These are phyloP conservation scores for Melolontha melolontha DNA, from an alignment of 2,888 invertebrate genomes.

Conservation along the genomic window DNA sequence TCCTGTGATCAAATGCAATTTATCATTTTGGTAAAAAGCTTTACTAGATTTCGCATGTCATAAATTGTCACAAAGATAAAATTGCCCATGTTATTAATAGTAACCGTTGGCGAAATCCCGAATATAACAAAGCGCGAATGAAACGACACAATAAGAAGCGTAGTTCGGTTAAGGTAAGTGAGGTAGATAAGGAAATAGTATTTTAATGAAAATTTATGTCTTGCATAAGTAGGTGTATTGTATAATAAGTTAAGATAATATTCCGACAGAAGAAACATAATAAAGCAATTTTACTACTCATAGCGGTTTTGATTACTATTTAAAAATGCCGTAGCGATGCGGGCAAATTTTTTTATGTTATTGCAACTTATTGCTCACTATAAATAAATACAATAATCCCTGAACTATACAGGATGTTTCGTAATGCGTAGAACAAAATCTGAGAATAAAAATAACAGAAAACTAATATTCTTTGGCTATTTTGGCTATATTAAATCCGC, in stretches of 20 bases:
- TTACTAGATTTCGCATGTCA: conserved; percentile 27
- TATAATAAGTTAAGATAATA: conserved; percentile 22
- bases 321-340: too few relatives aligned
- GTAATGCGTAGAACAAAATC: too few relatives aligned
- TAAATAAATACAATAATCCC: too few relatives aligned
- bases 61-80: conserved; percentile 32
- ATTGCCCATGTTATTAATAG: conserved; percentile 12
- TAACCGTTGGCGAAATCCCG: conserved; percentile 20
- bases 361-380: too few relatives aligned
- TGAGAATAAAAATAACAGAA: too few relatives aligned
- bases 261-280: conserved; percentile 2
- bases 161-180: conserved; percentile 18
- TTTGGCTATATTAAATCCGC: too few relatives aligned
- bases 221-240: conserved; percentile 33
- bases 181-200: conserved; percentile 29
- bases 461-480: too few relatives aligned
- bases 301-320: too few relatives aligned
- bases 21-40: conserved; percentile 36
- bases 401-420: too few relatives aligned
- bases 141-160: conserved; percentile 29
- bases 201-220: conserved; percentile 35
- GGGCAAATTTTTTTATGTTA: too few relatives aligned
- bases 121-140: conserved; percentile 18
- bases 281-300: conserved; percentile 5
- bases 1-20: conserved; percentile 7